Evolutionary conservation across 2,888 invertebrate species (phyloP), one percentile per base, ranked within the genome.

Genomic region (Andrena trimmerana): DNA sequence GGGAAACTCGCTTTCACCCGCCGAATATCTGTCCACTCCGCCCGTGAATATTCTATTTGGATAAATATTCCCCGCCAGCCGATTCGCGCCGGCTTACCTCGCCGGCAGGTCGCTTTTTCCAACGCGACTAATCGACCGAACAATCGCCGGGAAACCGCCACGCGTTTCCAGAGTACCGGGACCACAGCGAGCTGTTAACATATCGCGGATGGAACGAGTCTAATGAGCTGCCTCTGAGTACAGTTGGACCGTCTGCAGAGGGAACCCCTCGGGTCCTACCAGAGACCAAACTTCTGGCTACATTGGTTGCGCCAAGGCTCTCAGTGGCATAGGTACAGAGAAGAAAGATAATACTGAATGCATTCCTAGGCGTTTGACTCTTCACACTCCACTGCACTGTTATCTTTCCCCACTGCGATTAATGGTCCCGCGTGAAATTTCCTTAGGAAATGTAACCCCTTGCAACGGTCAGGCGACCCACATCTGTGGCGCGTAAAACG

Each of bases 1-100:
- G 80, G 76, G 67, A 83, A 83, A 84, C 75, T 79, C 79, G 75
- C 69, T 79, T 83, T 83, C 77, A 69, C 42, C 76, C 48, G 66
- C 65, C 36, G 77, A 74, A 80, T 73, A 62, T 83, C 83, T 72
- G 59, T 68, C 75, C 79, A 63, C 52, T 72, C 60, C 70, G 52
- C 24, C 50, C 33, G 54, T 68, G 67, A 78, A 83, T 83, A 83
- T 83, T 84, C 57, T 62, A 71, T 79, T 70, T 57, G 66, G 72
- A 80, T 82, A 83, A 82, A 82, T 82, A 82, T 78, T 69, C 68
- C 33, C 48, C 31, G 13, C 27, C n/a, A 13, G 24, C 20, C 54
- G 16, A 13, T 57, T 10, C 50, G 52, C 20, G 13, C 10, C 33
- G 1, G 27, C 7, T 20, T 48, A 20, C 16, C n/a, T 24, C 59